Percentiles rank a stretch among this genome's conserved stretches.
Conservation (phyloP, 1,140 invertebrate species). For the Lepidurus packardi region DNA sequence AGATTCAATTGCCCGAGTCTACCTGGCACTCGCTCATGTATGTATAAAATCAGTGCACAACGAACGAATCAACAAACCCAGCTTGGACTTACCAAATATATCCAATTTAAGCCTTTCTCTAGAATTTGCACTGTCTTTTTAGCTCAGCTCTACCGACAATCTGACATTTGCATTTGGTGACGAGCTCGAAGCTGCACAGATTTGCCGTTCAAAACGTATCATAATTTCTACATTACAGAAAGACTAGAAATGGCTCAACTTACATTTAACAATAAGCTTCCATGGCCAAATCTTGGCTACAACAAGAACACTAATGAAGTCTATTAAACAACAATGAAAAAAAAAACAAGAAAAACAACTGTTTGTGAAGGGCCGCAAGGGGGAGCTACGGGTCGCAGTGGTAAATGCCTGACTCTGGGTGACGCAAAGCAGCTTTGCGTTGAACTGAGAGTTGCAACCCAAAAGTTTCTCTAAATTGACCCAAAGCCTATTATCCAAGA, state of each 20-base stretch:
- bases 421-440: neutral
- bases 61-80: neutral
- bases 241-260: too few relatives aligned
- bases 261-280: too few relatives aligned
- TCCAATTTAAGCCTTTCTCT: neutral
- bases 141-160: neutral
- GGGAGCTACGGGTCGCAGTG: neutral
- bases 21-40: conserved; percentile 17
- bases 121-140: neutral
- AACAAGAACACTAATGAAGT: too few relatives aligned
- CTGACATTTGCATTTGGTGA: too few relatives aligned
- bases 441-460: neutral
- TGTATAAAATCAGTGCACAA: neutral
- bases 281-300: too few relatives aligned
- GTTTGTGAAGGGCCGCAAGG: neutral
- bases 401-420: neutral
- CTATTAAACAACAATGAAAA: neutral
- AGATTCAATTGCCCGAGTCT: conserved; percentile 10
- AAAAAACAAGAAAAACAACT: neutral
- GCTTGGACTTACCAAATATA: neutral
- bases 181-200: too few relatives aligned
- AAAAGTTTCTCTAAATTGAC: conserved; percentile 14
- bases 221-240: too few relatives aligned
- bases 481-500: conserved; percentile 4
- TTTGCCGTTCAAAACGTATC: too few relatives aligned